These are phyloP conservation scores for Cynopterus sphinx DNA, from an alignment of 2,797 vertebrate species.

Conservation along the genomic window DNA sequence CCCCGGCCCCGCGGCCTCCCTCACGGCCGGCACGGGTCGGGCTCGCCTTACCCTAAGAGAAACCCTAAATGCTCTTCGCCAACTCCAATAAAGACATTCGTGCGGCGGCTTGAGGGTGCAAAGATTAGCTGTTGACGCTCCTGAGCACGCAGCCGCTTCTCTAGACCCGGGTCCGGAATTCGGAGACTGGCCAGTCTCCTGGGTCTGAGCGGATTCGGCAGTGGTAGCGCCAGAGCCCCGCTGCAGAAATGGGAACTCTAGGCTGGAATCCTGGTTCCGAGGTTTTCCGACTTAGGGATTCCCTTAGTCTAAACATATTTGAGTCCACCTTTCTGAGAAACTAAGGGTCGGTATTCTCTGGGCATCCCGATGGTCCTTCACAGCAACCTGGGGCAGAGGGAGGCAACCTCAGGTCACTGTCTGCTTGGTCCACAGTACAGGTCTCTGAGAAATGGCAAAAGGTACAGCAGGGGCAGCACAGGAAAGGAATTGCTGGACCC, in stretches of 20 bases:
- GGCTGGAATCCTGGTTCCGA: background rate
- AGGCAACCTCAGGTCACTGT: background rate
- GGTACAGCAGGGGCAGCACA: background rate
- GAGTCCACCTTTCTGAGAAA: conserved; percentile 26
- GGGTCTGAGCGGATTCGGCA: background rate
- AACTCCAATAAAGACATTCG: conserved; percentile 46
- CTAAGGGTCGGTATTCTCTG: background rate
- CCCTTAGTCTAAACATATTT: conserved; percentile 10
- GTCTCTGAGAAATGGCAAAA: background rate
- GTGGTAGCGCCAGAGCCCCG: background rate
- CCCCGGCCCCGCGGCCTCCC: conserved; percentile 35
- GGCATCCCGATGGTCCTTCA: background rate
- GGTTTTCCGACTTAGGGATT: conserved; percentile 18
- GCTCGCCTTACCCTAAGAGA: background rate
- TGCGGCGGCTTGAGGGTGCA: background rate
- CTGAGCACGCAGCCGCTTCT: conserved; percentile 39
- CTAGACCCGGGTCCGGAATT: conserved; percentile 50
- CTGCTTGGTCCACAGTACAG: background rate
- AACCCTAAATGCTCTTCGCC: conserved; percentile 25
- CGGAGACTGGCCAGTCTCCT: background rate
- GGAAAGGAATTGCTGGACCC: background rate
- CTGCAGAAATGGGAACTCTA: background rate
- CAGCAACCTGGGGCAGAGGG: background rate
- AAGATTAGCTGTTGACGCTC: background rate
- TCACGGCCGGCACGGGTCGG: background rate